Evolutionary conservation across 37 sponge, comb jelly and placozoan species (phyloP).

Genomic region (Tethya wilhelma): DNA sequence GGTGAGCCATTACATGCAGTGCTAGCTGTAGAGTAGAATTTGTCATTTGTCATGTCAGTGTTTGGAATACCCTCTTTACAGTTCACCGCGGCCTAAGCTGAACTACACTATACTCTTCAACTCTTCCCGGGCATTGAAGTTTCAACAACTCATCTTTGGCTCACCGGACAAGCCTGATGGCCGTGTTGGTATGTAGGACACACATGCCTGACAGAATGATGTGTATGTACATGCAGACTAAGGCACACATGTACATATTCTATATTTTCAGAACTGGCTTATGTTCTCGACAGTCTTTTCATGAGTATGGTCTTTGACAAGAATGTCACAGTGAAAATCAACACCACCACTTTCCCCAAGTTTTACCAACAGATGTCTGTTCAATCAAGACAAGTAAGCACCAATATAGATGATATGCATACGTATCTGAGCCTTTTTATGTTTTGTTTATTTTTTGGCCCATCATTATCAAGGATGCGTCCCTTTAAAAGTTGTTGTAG

Average conservation of each 20-base stretch:
- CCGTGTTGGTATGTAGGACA: constrained; percentile 52
- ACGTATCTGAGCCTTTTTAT: not conserved
- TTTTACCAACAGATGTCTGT: constrained; percentile 58
- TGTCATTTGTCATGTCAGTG: not conserved
- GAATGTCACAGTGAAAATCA: constrained; percentile 40
- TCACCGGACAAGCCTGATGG: constrained; percentile 84
- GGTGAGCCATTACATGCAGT: too few species aligned
- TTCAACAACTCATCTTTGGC: constrained; percentile 68
- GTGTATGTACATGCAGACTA: not conserved
- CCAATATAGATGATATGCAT: not conserved
- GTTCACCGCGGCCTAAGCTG: too few species aligned
- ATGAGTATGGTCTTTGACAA: constrained; percentile 39
- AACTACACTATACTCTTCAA: constrained; percentile 80
- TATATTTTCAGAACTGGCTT: constrained; percentile 56
- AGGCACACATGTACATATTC: too few species aligned
- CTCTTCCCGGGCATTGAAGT: constrained; percentile 60
- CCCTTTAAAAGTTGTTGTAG: not conserved
- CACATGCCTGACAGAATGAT: not conserved
- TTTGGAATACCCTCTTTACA: constrained; percentile 28
- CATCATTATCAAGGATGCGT: not conserved
- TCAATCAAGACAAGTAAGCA: constrained; percentile 52
- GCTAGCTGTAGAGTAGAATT: too few species aligned
- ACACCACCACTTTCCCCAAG: constrained; percentile 52
- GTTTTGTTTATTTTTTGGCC: too few species aligned
- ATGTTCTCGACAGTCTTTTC: constrained; percentile 59